Evolutionary conservation across 2,797 vertebrate species (phyloP).

Genomic region (Pachyuromys duprasi): DNA sequence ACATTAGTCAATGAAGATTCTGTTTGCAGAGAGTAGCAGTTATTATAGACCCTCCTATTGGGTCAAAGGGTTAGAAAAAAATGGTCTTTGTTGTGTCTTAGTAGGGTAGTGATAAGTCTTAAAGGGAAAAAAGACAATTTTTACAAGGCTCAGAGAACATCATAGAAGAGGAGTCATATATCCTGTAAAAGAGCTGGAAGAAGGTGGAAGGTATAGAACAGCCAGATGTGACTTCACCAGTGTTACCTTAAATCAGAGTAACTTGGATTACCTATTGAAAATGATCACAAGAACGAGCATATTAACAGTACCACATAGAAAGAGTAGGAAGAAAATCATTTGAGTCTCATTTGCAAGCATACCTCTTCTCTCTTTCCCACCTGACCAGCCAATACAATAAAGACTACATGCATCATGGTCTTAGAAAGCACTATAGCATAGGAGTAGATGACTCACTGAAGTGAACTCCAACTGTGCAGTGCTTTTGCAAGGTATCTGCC

Average conservation of each 20-base stretch:
- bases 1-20: not conserved
- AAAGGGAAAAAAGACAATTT: not conserved
- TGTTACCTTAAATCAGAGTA: not conserved
- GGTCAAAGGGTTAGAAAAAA: not conserved
- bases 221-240: not conserved
- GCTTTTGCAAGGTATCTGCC: not conserved
- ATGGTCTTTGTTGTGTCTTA: not conserved
- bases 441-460: not conserved
- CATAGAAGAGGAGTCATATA: not conserved
- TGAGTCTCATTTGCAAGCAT: not conserved
- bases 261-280: not conserved
- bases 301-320: not conserved
- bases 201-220: not conserved
- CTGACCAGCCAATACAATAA: not conserved
- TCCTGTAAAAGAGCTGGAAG: not conserved
- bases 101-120: not conserved
- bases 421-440: not conserved
- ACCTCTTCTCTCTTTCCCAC: not conserved
- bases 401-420: not conserved
- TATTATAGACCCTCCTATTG: not conserved
- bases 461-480: not conserved
- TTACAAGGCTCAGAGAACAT: not conserved
- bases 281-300: not conserved
- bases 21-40: not conserved
- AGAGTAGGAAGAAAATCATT: not conserved